phyloP scores from a whole-genome alignment of 2,797 vertebrate genomes.

The Enteromius afrohamiltoni region DNA sequence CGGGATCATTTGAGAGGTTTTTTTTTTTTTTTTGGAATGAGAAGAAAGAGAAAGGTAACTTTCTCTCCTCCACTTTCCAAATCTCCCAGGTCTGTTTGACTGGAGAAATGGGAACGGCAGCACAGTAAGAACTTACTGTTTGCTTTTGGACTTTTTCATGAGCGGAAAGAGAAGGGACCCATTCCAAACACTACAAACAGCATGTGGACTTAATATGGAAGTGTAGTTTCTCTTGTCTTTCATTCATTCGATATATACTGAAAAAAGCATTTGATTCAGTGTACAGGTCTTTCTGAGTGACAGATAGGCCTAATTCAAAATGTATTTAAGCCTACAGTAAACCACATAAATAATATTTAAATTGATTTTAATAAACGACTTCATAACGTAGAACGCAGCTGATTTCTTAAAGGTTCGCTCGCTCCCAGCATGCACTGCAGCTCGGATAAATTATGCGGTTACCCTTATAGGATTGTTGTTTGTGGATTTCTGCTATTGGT shows the following conservation, averaged over 20 bases:
- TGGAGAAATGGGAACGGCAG: conserved; percentile 51
- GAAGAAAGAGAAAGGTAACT: conserved; percentile 70
- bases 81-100: conserved; percentile 62
- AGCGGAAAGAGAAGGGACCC: conserved; percentile 7
- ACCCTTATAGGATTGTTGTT: conserved; percentile 4
- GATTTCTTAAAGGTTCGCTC: neutral
- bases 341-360: neutral
- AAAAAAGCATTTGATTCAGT: neutral
- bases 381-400: neutral
- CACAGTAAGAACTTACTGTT: conserved; percentile 55
- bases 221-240: conserved; percentile 12
- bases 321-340: conserved; percentile 2
- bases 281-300: neutral
- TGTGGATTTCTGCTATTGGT: neutral
- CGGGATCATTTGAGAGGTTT: conserved; percentile 69
- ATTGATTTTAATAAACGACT: neutral
- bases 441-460: neutral
- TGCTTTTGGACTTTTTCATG: conserved; percentile 41
- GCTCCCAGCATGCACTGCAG: conserved; percentile 20
- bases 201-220: conserved; percentile 49
- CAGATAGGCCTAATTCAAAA: neutral
- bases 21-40: conserved; percentile 69
- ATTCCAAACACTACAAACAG: conserved; percentile 47
- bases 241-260: neutral
- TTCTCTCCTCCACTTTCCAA: conserved; percentile 66